Percentiles rank a stretch among this genome's conserved stretches.
phyloP scores from a whole-genome alignment of 2,888 invertebrate species.

The Stenotaenia linearis region DNA sequence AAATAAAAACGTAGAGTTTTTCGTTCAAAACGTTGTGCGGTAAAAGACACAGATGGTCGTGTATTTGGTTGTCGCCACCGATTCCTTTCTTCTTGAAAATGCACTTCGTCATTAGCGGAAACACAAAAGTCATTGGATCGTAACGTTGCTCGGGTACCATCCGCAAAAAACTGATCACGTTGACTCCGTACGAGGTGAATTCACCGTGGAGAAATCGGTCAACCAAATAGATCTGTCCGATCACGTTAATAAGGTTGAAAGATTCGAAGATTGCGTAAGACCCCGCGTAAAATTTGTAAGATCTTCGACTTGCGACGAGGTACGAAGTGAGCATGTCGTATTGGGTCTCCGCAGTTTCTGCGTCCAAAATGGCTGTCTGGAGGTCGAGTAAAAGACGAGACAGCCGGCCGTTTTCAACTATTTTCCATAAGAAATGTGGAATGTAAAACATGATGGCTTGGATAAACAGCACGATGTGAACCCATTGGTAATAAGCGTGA shows the following conservation, averaged over 20 bases:
- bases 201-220: conserved; percentile 41
- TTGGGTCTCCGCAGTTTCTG: conserved; percentile 72
- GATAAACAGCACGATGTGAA: conserved; percentile 40
- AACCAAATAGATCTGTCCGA: conserved; percentile 41
- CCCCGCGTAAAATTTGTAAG: conserved; percentile 65
- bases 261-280: conserved; percentile 52
- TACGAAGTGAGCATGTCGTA: conserved; percentile 74
- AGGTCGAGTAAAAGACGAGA: conserved; percentile 58
- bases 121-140: conserved; percentile 40
- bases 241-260: conserved; percentile 41
- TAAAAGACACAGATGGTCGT: conserved; percentile 40
- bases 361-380: conserved; percentile 55
- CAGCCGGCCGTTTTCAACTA: conserved; percentile 50
- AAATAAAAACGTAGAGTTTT: conserved; percentile 40
- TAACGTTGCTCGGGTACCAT: conserved; percentile 37
- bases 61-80: conserved; percentile 39
- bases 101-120: conserved; percentile 41
- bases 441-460: conserved; percentile 51
- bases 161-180: conserved; percentile 40
- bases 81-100: conserved; percentile 39
- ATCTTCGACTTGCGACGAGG: conserved; percentile 69
- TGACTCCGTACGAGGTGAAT: conserved; percentile 40
- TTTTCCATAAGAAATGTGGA: conserved; percentile 35
- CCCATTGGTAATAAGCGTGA: conserved; percentile 41
- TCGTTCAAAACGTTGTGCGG: conserved; percentile 41